Conservation (phyloP, 1,140 invertebrate species). For the Neodiprion lecontei region DNA sequence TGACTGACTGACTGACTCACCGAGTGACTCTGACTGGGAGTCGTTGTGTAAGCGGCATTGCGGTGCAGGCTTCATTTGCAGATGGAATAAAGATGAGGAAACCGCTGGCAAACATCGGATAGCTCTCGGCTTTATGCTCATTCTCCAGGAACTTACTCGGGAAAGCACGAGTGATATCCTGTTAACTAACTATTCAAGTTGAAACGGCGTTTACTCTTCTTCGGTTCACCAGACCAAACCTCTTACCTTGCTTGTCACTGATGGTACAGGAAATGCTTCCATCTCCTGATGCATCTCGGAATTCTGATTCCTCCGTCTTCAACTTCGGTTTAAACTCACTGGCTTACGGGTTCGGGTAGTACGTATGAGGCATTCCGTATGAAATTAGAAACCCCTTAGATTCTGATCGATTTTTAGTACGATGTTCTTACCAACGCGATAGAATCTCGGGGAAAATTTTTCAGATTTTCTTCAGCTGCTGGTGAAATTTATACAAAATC, state of each 20-base stretch:
- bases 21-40: no score
- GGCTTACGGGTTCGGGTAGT: no score
- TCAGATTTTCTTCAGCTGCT: no score
- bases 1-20: no score
- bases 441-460: no score
- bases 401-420: no score
- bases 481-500: no score
- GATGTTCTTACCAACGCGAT: no score
- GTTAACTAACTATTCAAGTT: constrained; percentile 50
- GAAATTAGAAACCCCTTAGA: no score
- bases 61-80: constrained; percentile 40
- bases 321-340: no score
- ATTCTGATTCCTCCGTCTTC: neutral
- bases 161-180: constrained; percentile 38
- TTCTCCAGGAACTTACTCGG: constrained; percentile 10
- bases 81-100: constrained; percentile 55
- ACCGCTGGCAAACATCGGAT: neutral
- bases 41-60: neutral
- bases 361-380: no score
- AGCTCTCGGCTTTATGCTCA: constrained; percentile 10
- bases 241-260: neutral
- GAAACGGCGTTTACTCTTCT: constrained; percentile 33
- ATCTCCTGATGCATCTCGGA: neutral
- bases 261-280: neutral
- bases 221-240: constrained; percentile 23